A percentile compares a stretch with the other conserved stretches of the same genome.
Conservation (phyloP, 2,113 vertebrate species). For the Odobenus rosmarus region DNA sequence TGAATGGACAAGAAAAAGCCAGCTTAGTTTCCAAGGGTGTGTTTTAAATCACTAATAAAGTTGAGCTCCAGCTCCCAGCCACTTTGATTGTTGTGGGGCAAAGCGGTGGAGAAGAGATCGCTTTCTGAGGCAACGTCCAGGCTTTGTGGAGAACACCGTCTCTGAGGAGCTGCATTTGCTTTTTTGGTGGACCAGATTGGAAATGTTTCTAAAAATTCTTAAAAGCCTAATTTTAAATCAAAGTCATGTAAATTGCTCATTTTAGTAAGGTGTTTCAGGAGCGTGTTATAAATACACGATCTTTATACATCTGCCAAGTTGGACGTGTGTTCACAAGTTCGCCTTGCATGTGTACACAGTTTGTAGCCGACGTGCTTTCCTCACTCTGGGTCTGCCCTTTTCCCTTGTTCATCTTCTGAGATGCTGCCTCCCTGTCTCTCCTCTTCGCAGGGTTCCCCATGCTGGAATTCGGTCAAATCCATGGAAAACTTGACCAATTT, state of each 20-base stretch:
- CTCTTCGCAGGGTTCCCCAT: slow-evolving; percentile 59
- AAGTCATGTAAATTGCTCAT: slow-evolving; percentile 46
- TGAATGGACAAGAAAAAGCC: slow-evolving; percentile 73
- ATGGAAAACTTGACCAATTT: slow-evolving; percentile 72
- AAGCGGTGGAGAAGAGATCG: slow-evolving; percentile 24
- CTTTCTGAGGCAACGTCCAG: neutral
- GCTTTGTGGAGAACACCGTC: neutral
- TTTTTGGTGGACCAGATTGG: slow-evolving; percentile 38
- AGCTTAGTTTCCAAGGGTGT: slow-evolving; percentile 78
- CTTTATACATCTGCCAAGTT: slow-evolving; percentile 55
- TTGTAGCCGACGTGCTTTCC: slow-evolving; percentile 39
- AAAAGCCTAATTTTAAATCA: slow-evolving; percentile 67
- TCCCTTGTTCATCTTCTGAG: slow-evolving; percentile 53
- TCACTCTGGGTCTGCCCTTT: slow-evolving; percentile 6
- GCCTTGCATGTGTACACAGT: slow-evolving; percentile 50
- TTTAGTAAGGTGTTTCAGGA: slow-evolving; percentile 72
- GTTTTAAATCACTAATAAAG: slow-evolving; percentile 79
- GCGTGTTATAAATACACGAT: slow-evolving; percentile 63
- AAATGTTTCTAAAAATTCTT: slow-evolving; percentile 40
- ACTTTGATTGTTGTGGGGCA: slow-evolving; percentile 69
- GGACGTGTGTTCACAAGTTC: slow-evolving; percentile 76
- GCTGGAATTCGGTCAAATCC: slow-evolving; percentile 71
- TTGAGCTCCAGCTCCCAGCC: slow-evolving; percentile 66
- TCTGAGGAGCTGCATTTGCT: neutral
- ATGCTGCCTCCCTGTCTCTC: slow-evolving; percentile 51